Evolutionary conservation across 2,888 invertebrate species (phyloP).

Genomic region (Argynnis bischoffii): DNA sequence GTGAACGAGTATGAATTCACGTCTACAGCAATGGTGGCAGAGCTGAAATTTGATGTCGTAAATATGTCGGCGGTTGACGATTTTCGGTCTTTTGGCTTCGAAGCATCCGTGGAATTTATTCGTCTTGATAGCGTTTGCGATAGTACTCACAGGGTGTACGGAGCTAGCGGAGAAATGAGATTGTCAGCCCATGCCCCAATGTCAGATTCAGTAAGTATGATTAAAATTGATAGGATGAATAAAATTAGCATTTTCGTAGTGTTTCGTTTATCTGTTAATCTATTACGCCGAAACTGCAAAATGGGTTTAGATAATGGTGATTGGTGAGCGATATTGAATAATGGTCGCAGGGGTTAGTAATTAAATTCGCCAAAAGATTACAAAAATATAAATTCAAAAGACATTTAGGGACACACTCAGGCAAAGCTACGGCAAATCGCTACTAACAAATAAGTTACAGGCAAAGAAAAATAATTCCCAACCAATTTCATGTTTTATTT

Average conservation of each 20-base stretch:
- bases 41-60: constrained; percentile 90
- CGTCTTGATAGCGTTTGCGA: constrained; percentile 87
- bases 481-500: neutral
- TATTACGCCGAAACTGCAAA: too few relatives aligned
- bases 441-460: too few relatives aligned
- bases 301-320: too few relatives aligned
- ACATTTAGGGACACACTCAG: too few relatives aligned
- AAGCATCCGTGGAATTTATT: constrained; percentile 91
- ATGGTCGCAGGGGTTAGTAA: too few relatives aligned
- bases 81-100: constrained; percentile 92
- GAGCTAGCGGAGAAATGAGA: constrained; percentile 89
- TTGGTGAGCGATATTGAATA: too few relatives aligned
- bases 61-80: constrained; percentile 94
- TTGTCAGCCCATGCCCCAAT: constrained; percentile 78
- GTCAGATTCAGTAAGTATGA: constrained; percentile 75
- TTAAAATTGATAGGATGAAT: neutral
- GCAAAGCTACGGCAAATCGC: too few relatives aligned
- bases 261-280: too few relatives aligned
- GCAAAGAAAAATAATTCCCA: too few relatives aligned
- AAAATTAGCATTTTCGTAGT: neutral
- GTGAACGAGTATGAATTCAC: constrained; percentile 86
- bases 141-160: constrained; percentile 86
- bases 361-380: too few relatives aligned
- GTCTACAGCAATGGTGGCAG: constrained; percentile 89
- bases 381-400: too few relatives aligned